Evolutionary conservation across 2,888 invertebrate genomes (phyloP).

Genomic region (Megastigmus dorsalis): DNA sequence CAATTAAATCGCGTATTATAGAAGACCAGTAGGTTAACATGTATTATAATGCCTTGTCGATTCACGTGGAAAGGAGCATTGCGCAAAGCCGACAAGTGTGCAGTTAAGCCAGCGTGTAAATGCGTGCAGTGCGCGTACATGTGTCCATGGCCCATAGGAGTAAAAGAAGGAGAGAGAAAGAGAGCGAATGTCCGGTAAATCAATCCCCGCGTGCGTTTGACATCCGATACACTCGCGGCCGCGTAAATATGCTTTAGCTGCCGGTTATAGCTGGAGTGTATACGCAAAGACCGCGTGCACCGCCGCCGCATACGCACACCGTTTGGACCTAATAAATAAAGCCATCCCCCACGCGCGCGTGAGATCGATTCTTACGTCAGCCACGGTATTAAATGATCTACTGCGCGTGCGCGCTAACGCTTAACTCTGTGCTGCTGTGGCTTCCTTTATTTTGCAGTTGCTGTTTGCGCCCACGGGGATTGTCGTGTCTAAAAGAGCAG

Average conservation of each 20-base stretch:
- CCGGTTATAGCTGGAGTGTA: too few relatives aligned
- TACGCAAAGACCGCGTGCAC: neutral
- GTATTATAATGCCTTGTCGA: too few relatives aligned
- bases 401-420: conserved; percentile 22
- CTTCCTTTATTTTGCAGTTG: conserved; percentile 1
- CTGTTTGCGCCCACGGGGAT: conserved; percentile 7
- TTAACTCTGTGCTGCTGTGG: too few relatives aligned
- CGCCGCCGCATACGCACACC: too few relatives aligned
- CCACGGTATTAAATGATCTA: conserved; percentile 37
- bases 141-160: too few relatives aligned
- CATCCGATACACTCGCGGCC: conserved; percentile 55
- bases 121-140: neutral
- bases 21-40: too few relatives aligned
- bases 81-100: conserved; percentile 43
- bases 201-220: conserved; percentile 56
- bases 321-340: too few relatives aligned
- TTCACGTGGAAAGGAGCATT: conserved; percentile 16
- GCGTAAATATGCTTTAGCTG: conserved; percentile 30
- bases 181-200: conserved; percentile 56
- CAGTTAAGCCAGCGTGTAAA: conserved; percentile 36
- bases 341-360: neutral
- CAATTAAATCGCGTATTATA: too few relatives aligned
- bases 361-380: conserved; percentile 40
- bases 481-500: too few relatives aligned
- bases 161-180: conserved; percentile 21